phyloP scores from a whole-genome alignment of 2,888 invertebrate genomes.

The Ptycholaimellus sp. region DNA sequence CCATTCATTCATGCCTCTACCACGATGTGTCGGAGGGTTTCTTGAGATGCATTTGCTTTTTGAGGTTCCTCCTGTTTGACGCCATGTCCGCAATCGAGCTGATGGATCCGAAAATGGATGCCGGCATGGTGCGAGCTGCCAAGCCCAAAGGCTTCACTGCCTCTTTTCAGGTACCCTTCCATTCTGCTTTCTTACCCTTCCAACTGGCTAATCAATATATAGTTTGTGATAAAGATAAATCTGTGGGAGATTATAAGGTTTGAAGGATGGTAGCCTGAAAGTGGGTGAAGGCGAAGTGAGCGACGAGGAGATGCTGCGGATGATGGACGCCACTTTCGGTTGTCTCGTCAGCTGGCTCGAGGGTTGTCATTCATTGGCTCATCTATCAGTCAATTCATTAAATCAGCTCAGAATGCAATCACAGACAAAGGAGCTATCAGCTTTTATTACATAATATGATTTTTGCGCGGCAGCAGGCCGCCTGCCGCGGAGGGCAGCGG shows the following conservation, averaged over 20 bases:
- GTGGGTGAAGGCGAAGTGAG: too few species aligned
- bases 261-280: background rate
- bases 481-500: too few species aligned
- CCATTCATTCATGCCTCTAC: background rate
- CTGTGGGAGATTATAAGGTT: background rate
- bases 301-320: conserved; percentile 53
- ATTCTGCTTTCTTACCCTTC: conserved; percentile 6
- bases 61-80: conserved; percentile 44
- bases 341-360: conserved; percentile 87
- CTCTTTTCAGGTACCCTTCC: background rate
- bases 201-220: background rate
- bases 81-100: conserved; percentile 99
- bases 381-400: too few species aligned
- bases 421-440: too few species aligned
- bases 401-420: too few species aligned
- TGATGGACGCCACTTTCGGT: conserved; percentile 74
- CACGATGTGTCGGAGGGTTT: background rate
- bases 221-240: background rate
- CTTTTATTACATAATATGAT: too few species aligned
- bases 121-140: conserved; percentile 58
- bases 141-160: conserved; percentile 2
- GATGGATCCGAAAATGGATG: conserved; percentile 99
- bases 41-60: background rate
- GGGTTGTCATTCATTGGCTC: too few species aligned
- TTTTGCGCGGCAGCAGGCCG: too few species aligned